These are phyloP conservation scores for Silurus glanis DNA, from an alignment of 2,113 vertebrate genomes.

Conservation along the genomic window DNA sequence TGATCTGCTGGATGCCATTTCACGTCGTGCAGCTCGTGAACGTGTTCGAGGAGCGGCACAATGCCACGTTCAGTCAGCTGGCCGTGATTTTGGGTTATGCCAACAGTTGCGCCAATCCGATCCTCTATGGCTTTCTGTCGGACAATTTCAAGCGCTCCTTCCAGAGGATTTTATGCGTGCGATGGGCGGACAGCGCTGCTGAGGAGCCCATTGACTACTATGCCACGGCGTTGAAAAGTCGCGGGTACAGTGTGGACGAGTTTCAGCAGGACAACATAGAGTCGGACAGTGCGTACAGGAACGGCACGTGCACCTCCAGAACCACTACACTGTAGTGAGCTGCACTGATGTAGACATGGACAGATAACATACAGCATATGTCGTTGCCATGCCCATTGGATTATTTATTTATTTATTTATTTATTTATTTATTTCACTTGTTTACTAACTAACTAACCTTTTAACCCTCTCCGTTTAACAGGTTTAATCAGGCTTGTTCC, in stretches of 20 bases:
- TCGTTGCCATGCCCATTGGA: conserved; percentile 16
- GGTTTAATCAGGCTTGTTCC: neutral
- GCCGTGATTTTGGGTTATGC: conserved; percentile 86
- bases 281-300: conserved; percentile 79
- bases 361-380: conserved; percentile 12
- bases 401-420: neutral
- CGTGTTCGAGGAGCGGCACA: conserved; percentile 82
- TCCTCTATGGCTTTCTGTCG: conserved; percentile 88
- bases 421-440: neutral
- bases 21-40: conserved; percentile 87
- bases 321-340: conserved; percentile 64
- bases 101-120: conserved; percentile 90
- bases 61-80: conserved; percentile 87
- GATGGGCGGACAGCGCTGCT: conserved; percentile 86
- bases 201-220: conserved; percentile 90
- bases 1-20: conserved; percentile 93
- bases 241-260: conserved; percentile 86
- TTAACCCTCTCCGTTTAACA: neutral
- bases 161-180: conserved; percentile 85
- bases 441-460: neutral
- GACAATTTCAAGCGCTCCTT: conserved; percentile 91
- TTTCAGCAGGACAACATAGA: conserved; percentile 82
- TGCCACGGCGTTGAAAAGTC: conserved; percentile 86
- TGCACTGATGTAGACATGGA: neutral
- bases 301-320: conserved; percentile 86